Conservation (phyloP, 92 coral and sea anemone species). For the Epizoanthus stellaris region DNA sequence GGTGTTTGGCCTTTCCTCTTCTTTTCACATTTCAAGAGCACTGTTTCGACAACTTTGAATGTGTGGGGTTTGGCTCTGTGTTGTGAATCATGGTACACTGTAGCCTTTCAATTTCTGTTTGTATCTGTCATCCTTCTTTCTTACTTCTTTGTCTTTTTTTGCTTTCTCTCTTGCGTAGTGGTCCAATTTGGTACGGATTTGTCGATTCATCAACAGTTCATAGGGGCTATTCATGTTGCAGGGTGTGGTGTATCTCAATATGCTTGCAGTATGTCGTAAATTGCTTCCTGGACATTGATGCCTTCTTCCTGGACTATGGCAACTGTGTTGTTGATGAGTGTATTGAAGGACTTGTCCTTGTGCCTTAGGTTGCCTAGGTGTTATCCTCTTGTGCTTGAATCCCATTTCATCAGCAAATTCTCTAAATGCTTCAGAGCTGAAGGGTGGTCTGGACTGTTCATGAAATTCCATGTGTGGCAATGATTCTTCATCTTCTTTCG, state of each 20-base stretch:
- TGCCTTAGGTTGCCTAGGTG: slow-evolving; percentile 64
- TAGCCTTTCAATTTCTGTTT: slow-evolving; percentile 43
- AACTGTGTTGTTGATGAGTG: slow-evolving; percentile 61
- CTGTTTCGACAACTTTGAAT: slow-evolving; percentile 60
- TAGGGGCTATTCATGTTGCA: slow-evolving; percentile 60
- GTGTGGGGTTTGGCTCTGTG: slow-evolving; percentile 50
- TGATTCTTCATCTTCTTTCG: slow-evolving; percentile 24
- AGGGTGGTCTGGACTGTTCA: slow-evolving; percentile 62
- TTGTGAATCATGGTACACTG: slow-evolving; percentile 63
- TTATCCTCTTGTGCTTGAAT: slow-evolving; percentile 58
- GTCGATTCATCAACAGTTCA: slow-evolving; percentile 48
- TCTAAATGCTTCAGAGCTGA: slow-evolving; percentile 53
- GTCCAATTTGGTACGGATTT: slow-evolving; percentile 53
- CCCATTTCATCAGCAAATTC: slow-evolving; percentile 50
- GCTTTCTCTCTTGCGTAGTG: slow-evolving; percentile 55
- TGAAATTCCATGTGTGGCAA: slow-evolving; percentile 35
- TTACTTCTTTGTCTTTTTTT: slow-evolving; percentile 43
- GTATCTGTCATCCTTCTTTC: slow-evolving; percentile 45
- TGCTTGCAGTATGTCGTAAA: slow-evolving; percentile 68
- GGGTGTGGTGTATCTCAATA: slow-evolving; percentile 70
- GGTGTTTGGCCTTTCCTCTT: slow-evolving; percentile 64
- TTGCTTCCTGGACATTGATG: slow-evolving; percentile 51
- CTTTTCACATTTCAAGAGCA: slow-evolving; percentile 54
- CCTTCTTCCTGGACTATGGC: slow-evolving; percentile 51
- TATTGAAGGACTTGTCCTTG: slow-evolving; percentile 57